Evolutionary conservation across 2,113 vertebrate genomes (phyloP).

Genomic region (Limnothrissa miodon): DNA sequence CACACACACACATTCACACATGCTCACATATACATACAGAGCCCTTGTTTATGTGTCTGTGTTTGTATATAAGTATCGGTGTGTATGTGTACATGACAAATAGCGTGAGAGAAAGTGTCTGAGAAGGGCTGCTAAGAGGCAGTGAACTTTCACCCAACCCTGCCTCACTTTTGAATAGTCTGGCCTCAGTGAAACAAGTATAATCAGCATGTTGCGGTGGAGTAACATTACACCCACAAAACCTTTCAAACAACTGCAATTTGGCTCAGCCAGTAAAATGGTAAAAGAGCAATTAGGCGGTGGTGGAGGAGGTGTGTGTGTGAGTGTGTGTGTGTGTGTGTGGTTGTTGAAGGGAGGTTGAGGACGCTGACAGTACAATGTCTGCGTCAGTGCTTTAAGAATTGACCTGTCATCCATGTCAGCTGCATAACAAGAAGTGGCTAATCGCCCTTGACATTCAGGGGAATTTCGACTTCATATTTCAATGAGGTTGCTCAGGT

Average conservation of each 20-base stretch:
- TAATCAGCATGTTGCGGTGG: slow-evolving; percentile 32
- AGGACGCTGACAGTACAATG: slow-evolving; percentile 18
- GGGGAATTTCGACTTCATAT: slow-evolving; percentile 38
- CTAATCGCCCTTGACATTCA: slow-evolving; percentile 35
- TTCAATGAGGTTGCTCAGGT: slow-evolving; percentile 21
- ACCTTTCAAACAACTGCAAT: not conserved
- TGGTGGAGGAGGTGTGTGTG: slow-evolving; percentile 10
- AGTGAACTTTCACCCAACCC: not conserved
- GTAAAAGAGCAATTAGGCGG: slow-evolving; percentile 29
- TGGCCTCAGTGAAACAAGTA: slow-evolving; percentile 8
- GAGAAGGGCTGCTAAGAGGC: not conserved
- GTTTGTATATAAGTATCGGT: not conserved
- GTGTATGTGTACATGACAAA: not conserved
- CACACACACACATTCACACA: too few species aligned
- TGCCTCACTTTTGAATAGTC: slow-evolving; percentile 21
- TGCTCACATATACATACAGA: too few species aligned
- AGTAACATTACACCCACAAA: slow-evolving; percentile 19
- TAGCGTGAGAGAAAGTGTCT: not conserved
- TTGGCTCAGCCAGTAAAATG: slow-evolving; percentile 1
- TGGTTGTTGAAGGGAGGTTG: not conserved
- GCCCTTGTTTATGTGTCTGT: not conserved
- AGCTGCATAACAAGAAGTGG: not conserved
- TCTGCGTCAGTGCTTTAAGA: slow-evolving; percentile 21
- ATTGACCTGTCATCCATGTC: slow-evolving; percentile 28
- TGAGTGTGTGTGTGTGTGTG: not conserved